phyloP scores from a whole-genome alignment of 2,888 invertebrate genomes.

The Watsonalla binaria region DNA sequence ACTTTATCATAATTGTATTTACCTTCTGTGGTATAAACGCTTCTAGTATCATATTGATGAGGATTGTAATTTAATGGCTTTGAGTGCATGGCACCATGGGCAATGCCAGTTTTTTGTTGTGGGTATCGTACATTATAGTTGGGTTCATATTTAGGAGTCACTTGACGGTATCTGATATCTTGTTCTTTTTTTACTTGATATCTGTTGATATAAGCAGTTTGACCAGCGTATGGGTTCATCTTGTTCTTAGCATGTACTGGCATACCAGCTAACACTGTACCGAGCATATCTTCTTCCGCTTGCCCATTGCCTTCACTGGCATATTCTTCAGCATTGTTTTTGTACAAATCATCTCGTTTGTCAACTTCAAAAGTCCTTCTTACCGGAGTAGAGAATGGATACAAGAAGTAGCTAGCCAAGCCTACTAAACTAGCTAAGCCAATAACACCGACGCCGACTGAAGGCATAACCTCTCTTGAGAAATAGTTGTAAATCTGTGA shows the following conservation, averaged over 20 bases:
- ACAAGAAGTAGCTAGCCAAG: conserved; percentile 86
- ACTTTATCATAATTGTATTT: conserved; percentile 55
- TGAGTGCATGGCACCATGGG: conserved; percentile 68
- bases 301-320: conserved; percentile 82
- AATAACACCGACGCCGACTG: conserved; percentile 86
- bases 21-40: conserved; percentile 62
- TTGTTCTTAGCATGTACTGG: conserved; percentile 71
- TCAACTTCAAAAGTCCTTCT: conserved; percentile 83
- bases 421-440: conserved; percentile 87
- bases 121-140: conserved; percentile 64
- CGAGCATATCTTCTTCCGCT: conserved; percentile 87
- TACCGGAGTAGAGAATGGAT: conserved; percentile 84
- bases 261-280: conserved; percentile 86
- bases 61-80: conserved; percentile 60
- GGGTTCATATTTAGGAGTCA: conserved; percentile 57
- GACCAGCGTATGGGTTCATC: conserved; percentile 66
- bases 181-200: conserved; percentile 66
- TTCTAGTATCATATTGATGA: conserved; percentile 62
- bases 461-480: conserved; percentile 89
- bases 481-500: conserved; percentile 88
- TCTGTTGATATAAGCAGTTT: conserved; percentile 58
- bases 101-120: conserved; percentile 71
- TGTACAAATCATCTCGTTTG: conserved; percentile 81
- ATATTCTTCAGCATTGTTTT: conserved; percentile 84
- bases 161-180: conserved; percentile 68